Base-by-base conservation (phyloP, 2,113 vertebrate genomes). In the Mormyrus iriodes region DNA sequence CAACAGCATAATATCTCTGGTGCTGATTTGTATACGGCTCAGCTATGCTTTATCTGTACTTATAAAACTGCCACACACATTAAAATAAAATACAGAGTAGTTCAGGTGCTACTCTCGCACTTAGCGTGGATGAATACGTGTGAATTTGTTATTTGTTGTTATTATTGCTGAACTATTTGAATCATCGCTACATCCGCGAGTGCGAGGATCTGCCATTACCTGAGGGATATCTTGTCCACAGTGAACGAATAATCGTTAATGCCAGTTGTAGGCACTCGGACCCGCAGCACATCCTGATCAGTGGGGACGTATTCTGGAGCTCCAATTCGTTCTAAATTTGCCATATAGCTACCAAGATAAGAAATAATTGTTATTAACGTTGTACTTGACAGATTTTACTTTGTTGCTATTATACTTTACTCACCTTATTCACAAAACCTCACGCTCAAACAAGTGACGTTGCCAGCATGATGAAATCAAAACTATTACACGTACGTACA, bases 231-330 rank as follows among this genome's bases (percentile, higher is more conserved):
- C 88, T 94, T 96, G 89, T 97, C 95, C 90, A 98, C 93, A 0
- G 92, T 95, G 91, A 98, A 98, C 91, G 97, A 94, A 88, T 98
- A 98, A 84, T 98, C 97, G 0, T 97, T 97, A 92, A 98, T 98
- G 91, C 97, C 97, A 0, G 97, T 97, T 42, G 97, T 98, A 31
- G 97, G 97, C 92, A 97, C 96, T 79, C 97, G 96, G 89, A 97
- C 97, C 31, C 97, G 94, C 65, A 98, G 91, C 90, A 98, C 97
- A 0, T 98, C 97, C 93, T 98, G 97, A 0, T 95, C 96, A 0
- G 94, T 96, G n/a, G 97, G 97, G 55, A 97, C 90, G 88, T 97
- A 98, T 69, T 93, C 92, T 0, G 93, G 95, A 12, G 93, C 90
- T 0, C 95, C 90, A 35, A 98, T 97, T 1, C 97, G 97, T 0